phyloP scores from a whole-genome alignment of 2,797 vertebrate genomes.

The Urophycis tenuis region DNA sequence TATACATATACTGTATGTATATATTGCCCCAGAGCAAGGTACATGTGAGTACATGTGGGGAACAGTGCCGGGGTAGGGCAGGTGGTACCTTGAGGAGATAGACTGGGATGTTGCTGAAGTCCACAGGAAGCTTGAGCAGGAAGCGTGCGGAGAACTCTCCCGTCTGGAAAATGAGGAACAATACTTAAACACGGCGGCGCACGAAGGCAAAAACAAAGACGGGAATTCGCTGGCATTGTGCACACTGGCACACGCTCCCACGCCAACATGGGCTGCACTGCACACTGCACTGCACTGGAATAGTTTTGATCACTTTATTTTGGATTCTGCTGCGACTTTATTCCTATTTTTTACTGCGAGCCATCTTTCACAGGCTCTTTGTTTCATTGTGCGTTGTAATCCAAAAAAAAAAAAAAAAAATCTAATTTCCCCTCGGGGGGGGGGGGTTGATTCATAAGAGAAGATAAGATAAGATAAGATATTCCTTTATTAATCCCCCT shows the following conservation, averaged over 20 bases:
- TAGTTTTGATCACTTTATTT: neutral
- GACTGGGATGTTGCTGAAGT: constrained; percentile 96
- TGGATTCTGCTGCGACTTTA: no score
- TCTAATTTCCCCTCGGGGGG: no score
- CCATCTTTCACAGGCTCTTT: no score
- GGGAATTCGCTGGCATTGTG: neutral
- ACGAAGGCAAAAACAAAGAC: neutral
- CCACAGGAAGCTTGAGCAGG: constrained; percentile 92
- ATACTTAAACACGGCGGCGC: neutral
- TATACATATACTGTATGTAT: no score
- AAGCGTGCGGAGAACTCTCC: constrained; percentile 95
- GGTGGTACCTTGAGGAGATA: constrained; percentile 95
- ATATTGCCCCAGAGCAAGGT: no score
- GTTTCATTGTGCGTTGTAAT: no score
- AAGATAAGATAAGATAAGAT: no score
- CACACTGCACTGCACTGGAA: neutral
- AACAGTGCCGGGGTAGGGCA: neutral
- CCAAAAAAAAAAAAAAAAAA: no score
- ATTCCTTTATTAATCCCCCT: no score
- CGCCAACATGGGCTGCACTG: neutral
- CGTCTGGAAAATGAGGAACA: constrained; percentile 40
- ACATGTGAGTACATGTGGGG: neutral
- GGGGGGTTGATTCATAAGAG: no score
- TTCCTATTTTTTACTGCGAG: no score
- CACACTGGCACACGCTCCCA: neutral